phyloP scores from a whole-genome alignment of 53 echinoderm and acorn worm genomes.

The Zoroaster sp. region DNA sequence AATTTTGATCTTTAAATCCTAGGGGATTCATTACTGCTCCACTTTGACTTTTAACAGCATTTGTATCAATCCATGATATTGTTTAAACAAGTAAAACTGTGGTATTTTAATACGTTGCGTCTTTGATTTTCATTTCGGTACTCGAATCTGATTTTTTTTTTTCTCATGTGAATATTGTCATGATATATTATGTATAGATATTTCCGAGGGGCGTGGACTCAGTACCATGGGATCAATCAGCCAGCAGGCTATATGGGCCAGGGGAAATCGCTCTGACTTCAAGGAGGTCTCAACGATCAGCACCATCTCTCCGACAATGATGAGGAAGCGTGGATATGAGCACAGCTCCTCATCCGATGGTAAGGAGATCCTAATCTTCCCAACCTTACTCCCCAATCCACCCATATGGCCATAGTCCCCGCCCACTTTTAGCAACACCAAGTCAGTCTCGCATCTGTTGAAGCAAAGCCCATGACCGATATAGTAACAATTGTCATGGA shows the following conservation, averaged over 20 bases:
- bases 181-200: background rate
- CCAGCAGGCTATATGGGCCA: conserved; percentile 55
- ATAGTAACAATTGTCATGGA: too few species aligned
- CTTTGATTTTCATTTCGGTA: background rate
- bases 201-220: conserved; percentile 8
- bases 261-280: conserved; percentile 29
- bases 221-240: conserved; percentile 22
- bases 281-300: conserved; percentile 55
- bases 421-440: too few species aligned
- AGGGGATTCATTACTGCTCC: too few species aligned
- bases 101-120: background rate
- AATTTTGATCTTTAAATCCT: too few species aligned
- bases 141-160: too few species aligned
- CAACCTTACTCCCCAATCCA: too few species aligned
- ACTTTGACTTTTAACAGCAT: too few species aligned
- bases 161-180: too few species aligned
- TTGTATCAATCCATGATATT: background rate
- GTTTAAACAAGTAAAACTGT: background rate
- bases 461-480: too few species aligned
- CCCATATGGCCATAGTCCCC: too few species aligned
- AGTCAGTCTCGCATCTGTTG: too few species aligned
- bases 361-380: background rate
- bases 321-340: conserved; percentile 72
- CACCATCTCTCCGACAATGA: conserved; percentile 62
- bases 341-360: conserved; percentile 50